Percentiles rank a stretch among this genome's conserved stretches.
Conservation (phyloP, 2,888 invertebrate species). For the Stegana nigrithorax region DNA sequence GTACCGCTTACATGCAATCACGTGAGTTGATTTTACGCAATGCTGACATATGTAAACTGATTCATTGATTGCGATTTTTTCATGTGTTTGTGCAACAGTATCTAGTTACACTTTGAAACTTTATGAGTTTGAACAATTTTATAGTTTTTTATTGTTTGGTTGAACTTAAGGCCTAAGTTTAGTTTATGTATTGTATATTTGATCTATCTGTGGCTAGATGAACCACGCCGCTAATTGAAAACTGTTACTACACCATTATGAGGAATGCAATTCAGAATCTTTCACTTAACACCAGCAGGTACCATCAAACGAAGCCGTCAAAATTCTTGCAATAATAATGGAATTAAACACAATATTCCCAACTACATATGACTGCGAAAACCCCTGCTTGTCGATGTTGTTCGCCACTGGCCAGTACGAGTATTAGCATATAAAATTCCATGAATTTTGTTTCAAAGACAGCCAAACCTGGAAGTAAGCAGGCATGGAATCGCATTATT, state of each 20-base stretch:
- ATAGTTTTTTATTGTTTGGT: no score
- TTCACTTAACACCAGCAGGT: not conserved
- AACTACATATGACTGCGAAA: conserved; percentile 42
- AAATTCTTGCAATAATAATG: conserved; percentile 49
- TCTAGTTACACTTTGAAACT: no score
- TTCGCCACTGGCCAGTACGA: conserved; percentile 1
- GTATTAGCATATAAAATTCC: no score
- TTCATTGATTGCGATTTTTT: conserved; percentile 13
- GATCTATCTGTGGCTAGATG: no score
- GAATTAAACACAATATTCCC: conserved; percentile 52
- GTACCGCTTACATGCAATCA: not conserved
- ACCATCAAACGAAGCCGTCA: conserved; percentile 33
- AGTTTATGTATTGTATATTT: no score
- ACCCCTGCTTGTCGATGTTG: not conserved
- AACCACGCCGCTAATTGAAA: no score
- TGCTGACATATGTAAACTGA: conserved; percentile 31
- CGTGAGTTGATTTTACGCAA: conserved; percentile 35
- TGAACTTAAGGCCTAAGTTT: no score
- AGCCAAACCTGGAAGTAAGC: no score
- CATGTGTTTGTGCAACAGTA: not conserved
- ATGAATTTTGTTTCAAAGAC: no score
- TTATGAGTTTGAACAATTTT: no score
- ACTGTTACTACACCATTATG: no score
- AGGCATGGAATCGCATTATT: no score
- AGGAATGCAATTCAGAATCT: not conserved